phyloP scores from a whole-genome alignment of 2,797 vertebrate species.

The Catostomus latipinnis region DNA sequence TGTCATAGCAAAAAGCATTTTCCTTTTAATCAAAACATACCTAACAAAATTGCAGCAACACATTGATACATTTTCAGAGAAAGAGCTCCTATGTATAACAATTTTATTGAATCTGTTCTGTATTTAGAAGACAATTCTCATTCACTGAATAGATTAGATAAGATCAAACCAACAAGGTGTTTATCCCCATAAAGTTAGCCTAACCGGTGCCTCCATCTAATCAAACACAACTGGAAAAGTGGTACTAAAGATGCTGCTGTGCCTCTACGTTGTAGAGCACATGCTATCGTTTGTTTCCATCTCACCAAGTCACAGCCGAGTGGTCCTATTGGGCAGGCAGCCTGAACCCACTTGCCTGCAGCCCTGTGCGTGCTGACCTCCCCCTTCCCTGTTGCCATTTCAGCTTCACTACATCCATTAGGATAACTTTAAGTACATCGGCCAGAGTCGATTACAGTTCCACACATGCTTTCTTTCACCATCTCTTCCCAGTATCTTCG shows the following conservation, averaged over 20 bases:
- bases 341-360: constrained; percentile 54
- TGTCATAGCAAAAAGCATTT: no score
- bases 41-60: background rate
- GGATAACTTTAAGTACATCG: constrained; percentile 74
- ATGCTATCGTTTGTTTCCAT: constrained; percentile 18
- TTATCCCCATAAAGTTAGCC: background rate
- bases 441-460: constrained; percentile 51
- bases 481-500: background rate
- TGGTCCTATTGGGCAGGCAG: constrained; percentile 50
- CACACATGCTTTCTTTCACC: constrained; percentile 49
- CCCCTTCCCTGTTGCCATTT: constrained; percentile 77
- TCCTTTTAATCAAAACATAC: background rate
- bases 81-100: background rate
- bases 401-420: constrained; percentile 73
- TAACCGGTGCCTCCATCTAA: background rate
- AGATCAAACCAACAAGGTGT: constrained; percentile 14
- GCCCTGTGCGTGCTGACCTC: constrained; percentile 74
- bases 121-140: background rate
- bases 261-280: constrained; percentile 1
- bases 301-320: constrained; percentile 52
- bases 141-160: background rate
- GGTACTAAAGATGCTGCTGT: background rate
- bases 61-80: background rate
- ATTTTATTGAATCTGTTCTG: constrained; percentile 1
- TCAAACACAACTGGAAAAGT: constrained; percentile 11